phyloP scores from a whole-genome alignment of 2,888 invertebrate species.

The Conomelus anceps region DNA sequence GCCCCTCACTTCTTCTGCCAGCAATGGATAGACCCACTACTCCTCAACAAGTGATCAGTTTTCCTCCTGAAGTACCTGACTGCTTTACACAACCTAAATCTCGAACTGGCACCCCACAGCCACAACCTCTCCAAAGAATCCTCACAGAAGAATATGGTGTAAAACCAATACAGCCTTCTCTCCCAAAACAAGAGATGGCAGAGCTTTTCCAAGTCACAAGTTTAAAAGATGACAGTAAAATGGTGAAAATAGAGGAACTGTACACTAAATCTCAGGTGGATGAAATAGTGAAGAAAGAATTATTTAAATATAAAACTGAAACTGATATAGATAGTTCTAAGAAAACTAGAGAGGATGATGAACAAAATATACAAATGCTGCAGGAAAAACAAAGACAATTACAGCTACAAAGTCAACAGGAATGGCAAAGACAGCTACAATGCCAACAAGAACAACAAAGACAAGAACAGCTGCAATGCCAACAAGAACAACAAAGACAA shows the following conservation, averaged over 20 bases:
- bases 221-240: neutral
- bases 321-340: neutral
- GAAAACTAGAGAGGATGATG: neutral
- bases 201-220: neutral
- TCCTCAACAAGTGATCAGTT: slow-evolving; percentile 33
- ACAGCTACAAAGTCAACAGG: neutral
- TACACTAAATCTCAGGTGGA: slow-evolving; percentile 31
- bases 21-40: slow-evolving; percentile 31
- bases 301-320: slow-evolving; percentile 25
- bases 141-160: neutral
- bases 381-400: slow-evolving; percentile 11
- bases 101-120: slow-evolving; percentile 30
- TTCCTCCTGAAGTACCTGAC: slow-evolving; percentile 34
- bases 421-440: neutral
- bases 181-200: neutral
- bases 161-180: neutral
- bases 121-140: neutral
- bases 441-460: neutral
- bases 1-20: slow-evolving; percentile 32
- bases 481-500: too few species aligned
- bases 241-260: slow-evolving; percentile 17
- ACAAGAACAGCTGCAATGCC: neutral
- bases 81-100: slow-evolving; percentile 27
- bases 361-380: slow-evolving; percentile 9
- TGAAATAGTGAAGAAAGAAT: slow-evolving; percentile 29